Percentiles rank a stretch among this genome's conserved stretches.
Evolutionary conservation across 2,797 vertebrate genomes (phyloP).

Genomic region (Xiphorhynchus erythropygius): DNA sequence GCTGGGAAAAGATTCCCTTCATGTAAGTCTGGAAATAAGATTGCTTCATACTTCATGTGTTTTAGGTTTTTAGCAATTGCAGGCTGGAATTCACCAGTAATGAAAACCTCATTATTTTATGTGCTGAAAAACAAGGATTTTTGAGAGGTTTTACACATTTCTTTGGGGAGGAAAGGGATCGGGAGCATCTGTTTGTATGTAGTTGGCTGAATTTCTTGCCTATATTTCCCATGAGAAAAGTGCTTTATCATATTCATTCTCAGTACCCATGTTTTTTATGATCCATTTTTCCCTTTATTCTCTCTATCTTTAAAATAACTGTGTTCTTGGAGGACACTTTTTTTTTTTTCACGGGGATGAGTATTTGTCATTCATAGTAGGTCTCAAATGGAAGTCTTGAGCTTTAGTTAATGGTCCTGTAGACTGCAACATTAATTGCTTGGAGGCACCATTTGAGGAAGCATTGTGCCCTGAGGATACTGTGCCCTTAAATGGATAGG

Average conservation of each 20-base stretch:
- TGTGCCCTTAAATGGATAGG: slow-evolving; percentile 60
- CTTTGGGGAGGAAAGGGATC: neutral
- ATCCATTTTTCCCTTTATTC: neutral
- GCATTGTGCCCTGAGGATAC: slow-evolving; percentile 8
- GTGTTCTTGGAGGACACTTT: neutral
- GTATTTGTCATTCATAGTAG: neutral
- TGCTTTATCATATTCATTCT: neutral
- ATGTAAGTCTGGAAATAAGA: neutral
- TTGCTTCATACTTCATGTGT: neutral
- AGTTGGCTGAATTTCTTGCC: neutral
- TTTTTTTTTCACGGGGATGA: accelerated
- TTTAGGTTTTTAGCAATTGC: neutral
- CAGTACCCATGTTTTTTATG: neutral
- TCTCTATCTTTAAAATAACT: neutral
- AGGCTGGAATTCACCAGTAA: neutral
- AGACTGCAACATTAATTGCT: slow-evolving; percentile 17
- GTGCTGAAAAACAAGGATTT: neutral
- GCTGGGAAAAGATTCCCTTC: neutral
- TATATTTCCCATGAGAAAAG: neutral
- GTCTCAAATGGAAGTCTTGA: neutral
- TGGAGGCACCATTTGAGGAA: slow-evolving; percentile 26
- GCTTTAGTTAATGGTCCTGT: neutral
- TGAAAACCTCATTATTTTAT: neutral
- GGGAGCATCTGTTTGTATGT: accelerated
- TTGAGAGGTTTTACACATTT: neutral